These are phyloP conservation scores for Petrolisthes cinctipes DNA, from an alignment of 2,888 invertebrate genomes.

Conservation along the genomic window DNA sequence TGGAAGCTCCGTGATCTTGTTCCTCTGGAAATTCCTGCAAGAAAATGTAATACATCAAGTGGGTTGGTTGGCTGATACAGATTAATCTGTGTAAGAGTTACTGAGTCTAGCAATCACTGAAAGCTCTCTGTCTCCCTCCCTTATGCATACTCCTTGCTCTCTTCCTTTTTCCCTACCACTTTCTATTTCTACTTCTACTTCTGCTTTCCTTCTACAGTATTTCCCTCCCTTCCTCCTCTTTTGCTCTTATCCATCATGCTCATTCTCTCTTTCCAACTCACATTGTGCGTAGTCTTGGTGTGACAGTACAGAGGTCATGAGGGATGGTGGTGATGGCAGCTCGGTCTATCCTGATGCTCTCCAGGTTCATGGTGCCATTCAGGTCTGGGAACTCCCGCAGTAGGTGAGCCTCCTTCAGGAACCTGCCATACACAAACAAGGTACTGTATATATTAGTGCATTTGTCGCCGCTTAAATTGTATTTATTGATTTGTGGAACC, in stretches of 20 bases:
- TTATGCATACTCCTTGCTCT: not conserved
- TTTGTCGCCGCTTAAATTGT: too few relatives aligned
- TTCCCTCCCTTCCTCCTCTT: not conserved
- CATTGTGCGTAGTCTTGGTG: constrained; percentile 77
- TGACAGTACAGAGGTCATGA: constrained; percentile 79
- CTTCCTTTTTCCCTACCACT: not conserved
- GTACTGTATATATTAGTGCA: not conserved
- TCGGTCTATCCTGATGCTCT: constrained; percentile 85
- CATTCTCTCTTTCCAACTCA: constrained; percentile 15
- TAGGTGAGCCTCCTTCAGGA: constrained; percentile 86
- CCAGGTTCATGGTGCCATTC: constrained; percentile 83
- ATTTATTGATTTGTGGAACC: too few relatives aligned
- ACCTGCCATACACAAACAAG: constrained; percentile 73
- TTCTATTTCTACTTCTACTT: not conserved
- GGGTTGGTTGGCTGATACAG: not conserved
- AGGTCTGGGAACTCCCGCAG: constrained; percentile 85
- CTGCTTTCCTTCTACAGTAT: not conserved
- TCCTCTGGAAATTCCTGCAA: constrained; percentile 45
- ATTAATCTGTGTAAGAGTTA: not conserved
- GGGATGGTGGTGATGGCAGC: constrained; percentile 83
- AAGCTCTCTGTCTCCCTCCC: not conserved
- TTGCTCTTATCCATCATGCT: not conserved
- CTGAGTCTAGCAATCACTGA: not conserved
- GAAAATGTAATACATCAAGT: not conserved
- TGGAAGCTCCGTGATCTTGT: constrained; percentile 21